Evolutionary conservation across 2,113 vertebrate species (phyloP).

Genomic region (Spea multiplicata): DNA sequence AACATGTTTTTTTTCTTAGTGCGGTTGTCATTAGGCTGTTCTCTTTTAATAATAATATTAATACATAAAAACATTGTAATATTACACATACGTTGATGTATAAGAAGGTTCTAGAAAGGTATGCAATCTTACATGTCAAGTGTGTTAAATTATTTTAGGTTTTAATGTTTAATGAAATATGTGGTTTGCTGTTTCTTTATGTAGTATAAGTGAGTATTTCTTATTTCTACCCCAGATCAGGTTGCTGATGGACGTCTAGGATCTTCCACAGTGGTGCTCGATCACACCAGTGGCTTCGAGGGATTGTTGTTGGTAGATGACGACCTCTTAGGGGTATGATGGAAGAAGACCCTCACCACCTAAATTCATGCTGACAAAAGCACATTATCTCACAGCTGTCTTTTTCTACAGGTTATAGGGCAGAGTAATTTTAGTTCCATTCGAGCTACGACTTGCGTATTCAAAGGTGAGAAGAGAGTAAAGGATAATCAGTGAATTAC

Average conservation of each 20-base stretch:
- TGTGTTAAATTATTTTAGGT: too few species aligned
- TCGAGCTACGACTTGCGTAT: constrained; percentile 91
- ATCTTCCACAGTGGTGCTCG: constrained; percentile 86
- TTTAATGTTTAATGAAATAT: too few species aligned
- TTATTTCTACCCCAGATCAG: constrained; percentile 66
- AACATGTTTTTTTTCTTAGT: too few species aligned
- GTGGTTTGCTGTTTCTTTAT: too few species aligned
- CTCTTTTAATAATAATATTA: too few species aligned
- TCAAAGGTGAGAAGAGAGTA: constrained; percentile 78
- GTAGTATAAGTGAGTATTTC: too few species aligned
- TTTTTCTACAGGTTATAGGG: constrained; percentile 80
- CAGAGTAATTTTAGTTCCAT: constrained; percentile 99
- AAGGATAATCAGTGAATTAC: not conserved
- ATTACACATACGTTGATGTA: too few species aligned
- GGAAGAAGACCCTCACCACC: not conserved
- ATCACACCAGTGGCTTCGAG: constrained; percentile 94
- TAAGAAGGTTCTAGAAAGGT: too few species aligned
- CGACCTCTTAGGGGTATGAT: constrained; percentile 90
- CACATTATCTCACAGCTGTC: not conserved
- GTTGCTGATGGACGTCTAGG: constrained; percentile 82
- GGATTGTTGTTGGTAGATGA: constrained; percentile 94
- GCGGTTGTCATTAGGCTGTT: too few species aligned
- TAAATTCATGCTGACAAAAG: too few species aligned
- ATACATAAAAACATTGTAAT: too few species aligned
- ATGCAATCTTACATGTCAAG: too few species aligned